These are phyloP conservation scores for Ceyx melanurus DNA, from an alignment of 2,113 vertebrate species.

Conservation along the genomic window DNA sequence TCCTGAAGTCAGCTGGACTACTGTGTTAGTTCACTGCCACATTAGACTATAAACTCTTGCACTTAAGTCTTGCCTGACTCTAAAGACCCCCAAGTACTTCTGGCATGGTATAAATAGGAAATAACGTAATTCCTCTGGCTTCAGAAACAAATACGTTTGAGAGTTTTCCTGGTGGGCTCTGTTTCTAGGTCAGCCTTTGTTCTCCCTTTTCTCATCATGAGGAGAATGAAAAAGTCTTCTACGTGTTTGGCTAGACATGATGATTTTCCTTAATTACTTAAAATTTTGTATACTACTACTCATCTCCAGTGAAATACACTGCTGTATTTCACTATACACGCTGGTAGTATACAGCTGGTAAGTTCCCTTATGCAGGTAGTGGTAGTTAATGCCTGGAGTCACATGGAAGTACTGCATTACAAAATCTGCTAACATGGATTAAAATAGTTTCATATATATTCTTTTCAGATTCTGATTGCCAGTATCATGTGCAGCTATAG, in stretches of 20 bases:
- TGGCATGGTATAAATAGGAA: not conserved
- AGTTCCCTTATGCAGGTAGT: not conserved
- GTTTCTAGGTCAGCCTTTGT: not conserved
- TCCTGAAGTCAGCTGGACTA: not conserved
- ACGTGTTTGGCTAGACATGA: not conserved
- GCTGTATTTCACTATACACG: not conserved
- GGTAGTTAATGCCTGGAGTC: not conserved
- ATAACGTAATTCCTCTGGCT: not conserved
- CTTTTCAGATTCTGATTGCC: conserved; percentile 85
- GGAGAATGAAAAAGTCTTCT: not conserved
- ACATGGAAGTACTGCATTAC: not conserved
- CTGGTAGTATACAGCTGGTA: not conserved
- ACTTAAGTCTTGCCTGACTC: not conserved
- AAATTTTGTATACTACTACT: not conserved
- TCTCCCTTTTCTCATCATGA: accelerated
- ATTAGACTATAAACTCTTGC: not conserved
- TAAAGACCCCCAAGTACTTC: not conserved
- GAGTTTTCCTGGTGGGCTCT: not conserved
- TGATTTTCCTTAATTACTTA: not conserved
- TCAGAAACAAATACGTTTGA: not conserved
- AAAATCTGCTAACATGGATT: not conserved
- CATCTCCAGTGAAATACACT: not conserved
- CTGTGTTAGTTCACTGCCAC: accelerated
- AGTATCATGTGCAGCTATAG: conserved; percentile 92
- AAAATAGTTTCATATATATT: not conserved